Evolutionary conservation across 2,888 invertebrate species (phyloP), one percentile per base, ranked within the genome.

Genomic region (Galeopsomyia nigrocyanea): DNA sequence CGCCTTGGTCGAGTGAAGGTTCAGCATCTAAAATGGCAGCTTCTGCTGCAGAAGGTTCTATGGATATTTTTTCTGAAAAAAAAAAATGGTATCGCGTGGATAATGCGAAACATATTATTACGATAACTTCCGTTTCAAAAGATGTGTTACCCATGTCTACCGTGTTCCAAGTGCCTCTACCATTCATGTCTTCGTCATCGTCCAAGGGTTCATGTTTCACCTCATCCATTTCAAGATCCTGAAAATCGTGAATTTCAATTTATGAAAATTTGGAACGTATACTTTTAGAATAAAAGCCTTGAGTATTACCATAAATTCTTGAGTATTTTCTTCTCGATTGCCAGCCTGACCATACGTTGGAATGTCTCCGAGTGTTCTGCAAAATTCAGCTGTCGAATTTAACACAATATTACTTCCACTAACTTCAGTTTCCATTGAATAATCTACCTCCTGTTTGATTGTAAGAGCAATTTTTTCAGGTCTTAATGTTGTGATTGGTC

Each of bases 311-410:
- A 90, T 87, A 62, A 91, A 82, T 85, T 92, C 92, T 78, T 91
- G 90, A 63, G 92, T 91, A 78, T 93, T 94, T 82, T 94, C 94
- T 82, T 96, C 95, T 47, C 96, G 89, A 88, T 97, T 96, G 47
- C 96, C 96, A 21, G 96, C 93, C 86, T 93, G 92, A 17, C 96
- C 97, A 84, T 97, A 97, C 0, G 97, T 97, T 70, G 98, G 97
- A 81, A 97, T 97, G 85, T 98, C 97, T 0, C 98, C 97, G 9
- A 98, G 89, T 58, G 97, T 96, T 80, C 98, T 92, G 84, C 98
- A 98, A 88, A 98, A 98, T 89, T 98, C 98, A 0, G 98, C 97
- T 0, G 97, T 98, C 0, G 96, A 93, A 88, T 98, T 97, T 68
- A 98, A 88, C 71, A 94, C 91, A 82, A 98, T 97, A 78, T 90